These are phyloP conservation scores for Hirundo rustica DNA, from an alignment of 2,797 vertebrate species.

Conservation along the genomic window DNA sequence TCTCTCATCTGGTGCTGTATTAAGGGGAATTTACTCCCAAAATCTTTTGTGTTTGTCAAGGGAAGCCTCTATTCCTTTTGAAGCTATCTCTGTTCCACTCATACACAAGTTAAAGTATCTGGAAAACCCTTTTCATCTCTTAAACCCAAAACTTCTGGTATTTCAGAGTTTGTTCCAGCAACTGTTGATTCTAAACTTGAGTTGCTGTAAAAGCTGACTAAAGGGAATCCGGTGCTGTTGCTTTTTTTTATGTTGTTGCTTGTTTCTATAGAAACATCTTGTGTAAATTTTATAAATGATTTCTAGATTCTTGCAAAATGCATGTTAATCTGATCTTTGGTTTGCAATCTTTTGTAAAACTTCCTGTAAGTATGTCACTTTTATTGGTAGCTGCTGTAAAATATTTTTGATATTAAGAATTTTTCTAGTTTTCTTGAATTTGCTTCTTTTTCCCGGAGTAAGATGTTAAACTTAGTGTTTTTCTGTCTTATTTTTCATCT, in stretches of 20 bases:
- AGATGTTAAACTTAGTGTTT: background rate
- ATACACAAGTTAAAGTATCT: background rate
- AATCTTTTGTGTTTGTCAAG: background rate
- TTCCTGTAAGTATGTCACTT: background rate
- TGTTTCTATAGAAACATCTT: slow-evolving; percentile 47
- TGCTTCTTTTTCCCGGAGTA: background rate
- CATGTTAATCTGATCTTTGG: background rate
- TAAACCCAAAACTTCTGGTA: background rate
- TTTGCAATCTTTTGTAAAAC: background rate
- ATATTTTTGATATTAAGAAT: background rate
- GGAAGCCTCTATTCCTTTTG: background rate
- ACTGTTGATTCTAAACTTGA: background rate
- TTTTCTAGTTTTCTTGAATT: background rate
- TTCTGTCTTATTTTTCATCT: background rate
- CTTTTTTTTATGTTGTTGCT: slow-evolving; percentile 11
- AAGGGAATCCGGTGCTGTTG: background rate
- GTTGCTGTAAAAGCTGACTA: slow-evolving; percentile 12
- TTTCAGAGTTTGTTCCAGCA: background rate
- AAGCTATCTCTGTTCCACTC: background rate
- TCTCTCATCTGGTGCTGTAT: background rate
- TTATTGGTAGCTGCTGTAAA: background rate
- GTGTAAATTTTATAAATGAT: background rate
- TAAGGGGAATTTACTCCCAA: background rate
- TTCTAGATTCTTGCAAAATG: background rate
- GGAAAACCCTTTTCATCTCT: background rate